Evolutionary conservation across 37 sponge, comb jelly and placozoan genomes (phyloP), one percentile per base, ranked within the genome.

Genomic region (Cladorhizidae sp.): DNA sequence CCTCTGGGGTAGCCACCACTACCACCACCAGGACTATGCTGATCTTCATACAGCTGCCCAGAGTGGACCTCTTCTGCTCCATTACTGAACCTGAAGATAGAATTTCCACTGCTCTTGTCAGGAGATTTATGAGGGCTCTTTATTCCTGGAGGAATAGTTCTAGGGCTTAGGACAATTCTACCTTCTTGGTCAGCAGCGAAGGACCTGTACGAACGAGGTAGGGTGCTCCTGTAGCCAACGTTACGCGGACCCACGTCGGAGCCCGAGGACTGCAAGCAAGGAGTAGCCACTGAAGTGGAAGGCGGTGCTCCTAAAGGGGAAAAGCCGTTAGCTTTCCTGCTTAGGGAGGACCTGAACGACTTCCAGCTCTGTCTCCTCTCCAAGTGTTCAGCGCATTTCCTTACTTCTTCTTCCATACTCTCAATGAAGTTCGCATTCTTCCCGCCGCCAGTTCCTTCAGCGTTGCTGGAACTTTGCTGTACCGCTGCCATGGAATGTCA

Each of bases 401-500:
- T 6, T 55, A 79, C 31, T 52, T 86, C 87, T 40, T 86, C 87
- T 42, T 86, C 87, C 87, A 86, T 86, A 23, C 72, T 73, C 26
- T 86, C 87, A 14, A 86, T 75, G 69, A 86, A 86, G 22, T 39
- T 69, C 11, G 21, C 57, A 1, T 62, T 49, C 29, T 49, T 68
- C n/a, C n/a, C n/a, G n/a, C n/a, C n/a, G n/a, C 21, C 11, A 17
- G 9, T 55, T 0, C 71, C 28, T 1, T 55, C 69, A 1, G 23
- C 75, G 22, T 72, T 72, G 38, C 73, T 61, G 42, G 84, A 59
- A 39, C 57, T 25, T 33, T 57, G 52, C 45, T 85, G 70, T 12
- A 85, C 85, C 1, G 85, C 85, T 25, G 85, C 85, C 85, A 85
- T 85, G 5, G 28, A 15, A n/a, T 2, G 6, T 36, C 3, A 6